Conservation (phyloP, 2,888 invertebrate species). For the Nephrotoma flavescens region DNA sequence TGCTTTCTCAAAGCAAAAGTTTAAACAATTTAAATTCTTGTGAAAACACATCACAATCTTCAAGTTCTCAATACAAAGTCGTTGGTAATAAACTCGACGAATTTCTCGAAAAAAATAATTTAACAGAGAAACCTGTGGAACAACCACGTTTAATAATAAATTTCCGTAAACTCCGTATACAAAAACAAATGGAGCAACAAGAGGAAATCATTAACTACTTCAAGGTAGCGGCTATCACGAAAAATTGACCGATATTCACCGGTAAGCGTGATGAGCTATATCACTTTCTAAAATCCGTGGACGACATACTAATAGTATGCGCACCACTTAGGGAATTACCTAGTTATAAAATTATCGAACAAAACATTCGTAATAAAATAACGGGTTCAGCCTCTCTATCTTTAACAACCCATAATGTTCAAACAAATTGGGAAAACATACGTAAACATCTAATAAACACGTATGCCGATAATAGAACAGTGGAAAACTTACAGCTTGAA, state of each 20-base stretch:
- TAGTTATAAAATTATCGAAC: neutral
- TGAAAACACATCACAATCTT: too few species aligned
- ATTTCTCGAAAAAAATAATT: neutral
- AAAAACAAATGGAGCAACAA: neutral
- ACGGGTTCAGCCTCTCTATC: neutral
- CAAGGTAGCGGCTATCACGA: neutral
- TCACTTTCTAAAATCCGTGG: neutral
- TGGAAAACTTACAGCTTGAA: neutral
- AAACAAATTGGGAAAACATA: neutral
- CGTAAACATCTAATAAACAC: neutral
- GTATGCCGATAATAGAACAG: neutral
- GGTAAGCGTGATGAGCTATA: neutral
- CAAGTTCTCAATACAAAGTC: neutral
- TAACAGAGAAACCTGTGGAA: neutral
- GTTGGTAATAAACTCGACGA: neutral
- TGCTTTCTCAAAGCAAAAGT: neutral
- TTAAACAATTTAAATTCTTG: neutral
- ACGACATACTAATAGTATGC: neutral
- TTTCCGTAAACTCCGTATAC: neutral
- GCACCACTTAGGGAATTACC: neutral
- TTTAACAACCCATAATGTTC: neutral
- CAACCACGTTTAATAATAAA: neutral
- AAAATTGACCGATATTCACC: neutral
- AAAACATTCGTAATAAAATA: neutral
- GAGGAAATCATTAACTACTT: neutral